Percentiles rank a stretch among this genome's conserved stretches.
phyloP scores from a whole-genome alignment of 2,113 vertebrate species.

The Oreotrochilus melanogaster region DNA sequence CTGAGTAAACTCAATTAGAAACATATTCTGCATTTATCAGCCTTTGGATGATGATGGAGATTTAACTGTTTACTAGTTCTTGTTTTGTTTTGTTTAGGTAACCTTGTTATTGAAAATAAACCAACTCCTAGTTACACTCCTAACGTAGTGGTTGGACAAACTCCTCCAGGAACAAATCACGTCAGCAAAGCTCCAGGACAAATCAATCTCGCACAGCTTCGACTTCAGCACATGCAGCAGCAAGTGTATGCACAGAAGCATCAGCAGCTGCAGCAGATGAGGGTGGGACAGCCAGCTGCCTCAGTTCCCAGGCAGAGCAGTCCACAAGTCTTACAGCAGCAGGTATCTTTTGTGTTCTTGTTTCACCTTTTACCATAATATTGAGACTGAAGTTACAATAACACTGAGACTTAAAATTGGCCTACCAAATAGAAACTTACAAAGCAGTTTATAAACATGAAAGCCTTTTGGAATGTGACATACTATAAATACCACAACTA shows the following conservation, averaged over 20 bases:
- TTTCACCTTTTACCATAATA: not conserved
- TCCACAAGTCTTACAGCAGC: constrained; percentile 90
- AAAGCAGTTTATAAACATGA: not conserved
- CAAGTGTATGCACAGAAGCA: constrained; percentile 94
- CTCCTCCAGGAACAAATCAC: constrained; percentile 88
- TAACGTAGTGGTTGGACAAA: constrained; percentile 87
- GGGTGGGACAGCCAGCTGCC: constrained; percentile 89
- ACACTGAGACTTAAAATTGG: not conserved
- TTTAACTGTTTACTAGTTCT: not conserved
- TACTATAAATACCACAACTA: not conserved
- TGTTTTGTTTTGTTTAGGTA: constrained; percentile 80
- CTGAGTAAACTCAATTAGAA: not conserved
- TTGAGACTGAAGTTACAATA: not conserved
- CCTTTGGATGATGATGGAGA: not conserved
- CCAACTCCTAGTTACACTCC: constrained; percentile 87
- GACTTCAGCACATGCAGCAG: constrained; percentile 96
- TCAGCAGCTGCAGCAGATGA: constrained; percentile 91
- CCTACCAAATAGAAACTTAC: not conserved
- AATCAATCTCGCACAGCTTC: constrained; percentile 96
- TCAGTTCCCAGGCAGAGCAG: constrained; percentile 86
- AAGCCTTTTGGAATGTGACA: not conserved
- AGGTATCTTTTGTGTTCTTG: constrained; percentile 68
- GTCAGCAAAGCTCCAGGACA: constrained; percentile 90
- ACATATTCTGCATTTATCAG: not conserved
- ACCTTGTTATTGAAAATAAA: constrained; percentile 94